Conservation (phyloP, 2,888 invertebrate species). For the Lordiphosa fenestrarum region DNA sequence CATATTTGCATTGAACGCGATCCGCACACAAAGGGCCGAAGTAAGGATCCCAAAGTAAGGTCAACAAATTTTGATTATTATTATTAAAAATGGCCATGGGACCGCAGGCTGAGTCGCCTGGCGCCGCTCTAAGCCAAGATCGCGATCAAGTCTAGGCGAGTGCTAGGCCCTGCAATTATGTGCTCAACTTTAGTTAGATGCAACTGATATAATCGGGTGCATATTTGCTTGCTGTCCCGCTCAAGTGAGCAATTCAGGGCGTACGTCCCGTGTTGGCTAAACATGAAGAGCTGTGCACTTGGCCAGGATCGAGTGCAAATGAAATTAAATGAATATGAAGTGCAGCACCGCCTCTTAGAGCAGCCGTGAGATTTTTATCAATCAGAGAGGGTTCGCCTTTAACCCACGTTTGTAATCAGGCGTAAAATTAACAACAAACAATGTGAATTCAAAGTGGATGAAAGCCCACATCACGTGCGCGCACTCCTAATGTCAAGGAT, state of each 20-base stretch:
- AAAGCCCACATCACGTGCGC: constrained; percentile 65
- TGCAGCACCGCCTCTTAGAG: constrained; percentile 18
- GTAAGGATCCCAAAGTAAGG: constrained; percentile 7
- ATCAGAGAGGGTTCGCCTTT: constrained; percentile 38
- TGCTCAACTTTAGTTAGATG: constrained; percentile 49
- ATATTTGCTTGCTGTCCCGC: constrained; percentile 1
- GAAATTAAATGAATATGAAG: constrained; percentile 15
- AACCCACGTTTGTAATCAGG: constrained; percentile 55
- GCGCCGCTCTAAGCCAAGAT: constrained; percentile 63
- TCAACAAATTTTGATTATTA: constrained; percentile 39
- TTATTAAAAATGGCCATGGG: constrained; percentile 21
- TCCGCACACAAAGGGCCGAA: neutral
- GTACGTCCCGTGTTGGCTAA: constrained; percentile 32
- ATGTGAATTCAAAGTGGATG: constrained; percentile 64
- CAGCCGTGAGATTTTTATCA: constrained; percentile 71
- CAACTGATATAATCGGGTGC: constrained; percentile 25
- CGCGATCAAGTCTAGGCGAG: constrained; percentile 14
- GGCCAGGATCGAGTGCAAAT: constrained; percentile 26
- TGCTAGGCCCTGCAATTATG: constrained; percentile 51
- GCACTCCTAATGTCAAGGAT: constrained; percentile 65
- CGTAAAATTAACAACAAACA: constrained; percentile 71
- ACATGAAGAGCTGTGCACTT: constrained; percentile 56
- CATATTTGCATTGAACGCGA: constrained; percentile 17
- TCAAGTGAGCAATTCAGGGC: constrained; percentile 48
- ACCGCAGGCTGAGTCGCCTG: constrained; percentile 41